Conservation (phyloP, 2,797 vertebrate species). For the Anabas testudineus region DNA sequence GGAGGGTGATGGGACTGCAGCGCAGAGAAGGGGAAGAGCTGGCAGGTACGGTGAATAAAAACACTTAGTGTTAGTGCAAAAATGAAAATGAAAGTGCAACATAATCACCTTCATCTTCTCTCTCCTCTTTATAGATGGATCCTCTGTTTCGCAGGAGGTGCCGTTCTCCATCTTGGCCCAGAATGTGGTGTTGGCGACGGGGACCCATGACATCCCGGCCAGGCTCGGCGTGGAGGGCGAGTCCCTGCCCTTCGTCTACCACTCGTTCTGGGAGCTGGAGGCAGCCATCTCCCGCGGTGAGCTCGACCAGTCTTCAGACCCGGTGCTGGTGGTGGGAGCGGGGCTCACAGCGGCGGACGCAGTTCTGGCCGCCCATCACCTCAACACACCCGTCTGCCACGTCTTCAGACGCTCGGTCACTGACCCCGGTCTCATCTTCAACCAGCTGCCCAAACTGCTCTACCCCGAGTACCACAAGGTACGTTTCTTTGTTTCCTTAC, state of each 20-base stretch:
- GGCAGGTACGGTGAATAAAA: constrained; percentile 61
- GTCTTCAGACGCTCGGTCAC: constrained; percentile 81
- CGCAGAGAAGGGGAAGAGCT: constrained; percentile 63
- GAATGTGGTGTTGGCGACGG: constrained; percentile 86
- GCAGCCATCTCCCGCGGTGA: constrained; percentile 77
- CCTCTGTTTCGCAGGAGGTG: constrained; percentile 57
- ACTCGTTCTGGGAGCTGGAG: constrained; percentile 87
- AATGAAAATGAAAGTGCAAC: not conserved
- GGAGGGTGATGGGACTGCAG: constrained; percentile 77
- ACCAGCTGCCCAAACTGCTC: constrained; percentile 87
- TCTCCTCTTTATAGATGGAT: constrained; percentile 47
- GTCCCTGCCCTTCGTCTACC: constrained; percentile 83
- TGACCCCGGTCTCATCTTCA: constrained; percentile 86
- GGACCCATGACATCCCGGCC: constrained; percentile 86
- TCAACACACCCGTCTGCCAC: constrained; percentile 84
- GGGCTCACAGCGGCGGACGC: constrained; percentile 87
- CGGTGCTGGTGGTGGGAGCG: constrained; percentile 86
- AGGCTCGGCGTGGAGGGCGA: constrained; percentile 83
- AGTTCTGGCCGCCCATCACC: constrained; percentile 83
- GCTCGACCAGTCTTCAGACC: constrained; percentile 77
- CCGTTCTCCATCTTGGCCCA: constrained; percentile 81
- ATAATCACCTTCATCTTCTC: not conserved
- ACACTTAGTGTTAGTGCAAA: too few relatives aligned
- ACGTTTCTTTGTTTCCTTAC: not conserved
- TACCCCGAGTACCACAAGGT: constrained; percentile 91